Conservation (phyloP, 2,888 invertebrate genomes). For the Unio delphinus region DNA sequence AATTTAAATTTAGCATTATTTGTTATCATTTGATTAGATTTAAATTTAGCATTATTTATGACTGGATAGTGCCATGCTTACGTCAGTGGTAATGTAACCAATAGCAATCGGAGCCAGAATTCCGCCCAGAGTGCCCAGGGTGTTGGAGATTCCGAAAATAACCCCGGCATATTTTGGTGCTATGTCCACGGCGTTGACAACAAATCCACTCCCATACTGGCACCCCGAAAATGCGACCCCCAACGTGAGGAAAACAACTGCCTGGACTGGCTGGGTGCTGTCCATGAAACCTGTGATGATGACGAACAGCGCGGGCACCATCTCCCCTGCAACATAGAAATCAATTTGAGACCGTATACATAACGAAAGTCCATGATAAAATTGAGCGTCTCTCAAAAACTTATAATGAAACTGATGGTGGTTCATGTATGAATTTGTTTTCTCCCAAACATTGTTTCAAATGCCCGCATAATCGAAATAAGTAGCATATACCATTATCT, state of each 20-base stretch:
- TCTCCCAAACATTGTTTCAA: no score
- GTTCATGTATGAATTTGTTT: no score
- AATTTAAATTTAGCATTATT: background rate
- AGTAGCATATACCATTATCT: no score
- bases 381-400: no score
- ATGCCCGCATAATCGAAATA: no score
- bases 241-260: slow-evolving; percentile 49
- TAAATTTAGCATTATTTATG: background rate
- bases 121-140: slow-evolving; percentile 58
- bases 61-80: slow-evolving; percentile 18
- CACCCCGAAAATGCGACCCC: slow-evolving; percentile 57
- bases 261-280: slow-evolving; percentile 36
- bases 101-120: slow-evolving; percentile 61
- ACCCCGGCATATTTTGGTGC: slow-evolving; percentile 63
- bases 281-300: slow-evolving; percentile 52
- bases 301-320: slow-evolving; percentile 51
- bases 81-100: slow-evolving; percentile 52
- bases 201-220: slow-evolving; percentile 55
- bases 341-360: background rate
- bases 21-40: no score
- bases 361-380: no score
- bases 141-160: slow-evolving; percentile 63
- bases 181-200: slow-evolving; percentile 65
- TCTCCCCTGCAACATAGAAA: slow-evolving; percentile 34
- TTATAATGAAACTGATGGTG: no score